Base-by-base conservation (phyloP, 2,888 invertebrate species). In the Leptogaster cylindrica region DNA sequence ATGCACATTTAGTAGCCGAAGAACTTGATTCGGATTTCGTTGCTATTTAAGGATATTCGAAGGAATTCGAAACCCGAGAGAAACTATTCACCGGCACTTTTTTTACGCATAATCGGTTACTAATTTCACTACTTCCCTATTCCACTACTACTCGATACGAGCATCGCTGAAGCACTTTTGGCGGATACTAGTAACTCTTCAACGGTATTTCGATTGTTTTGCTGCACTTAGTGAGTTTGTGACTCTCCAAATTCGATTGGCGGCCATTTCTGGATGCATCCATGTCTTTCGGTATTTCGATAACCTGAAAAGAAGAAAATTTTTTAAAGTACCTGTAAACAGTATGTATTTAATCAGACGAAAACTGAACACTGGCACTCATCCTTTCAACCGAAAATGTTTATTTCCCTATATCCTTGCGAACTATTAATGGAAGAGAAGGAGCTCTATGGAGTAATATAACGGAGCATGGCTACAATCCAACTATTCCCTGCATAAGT, bases 101-200 rank as follows among this genome's bases (percentile, higher is more conserved):
- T 48, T 48, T 44, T 23, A 44, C 10, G 41, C 12, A 41, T 61
- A 25, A 5, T 36, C 12, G 10, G 5, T 10, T 41, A 41, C 14
- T 44, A 41, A 44, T 14, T 25, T 41, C 41, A 23, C 44, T 41
- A 61, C 25, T 51, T 55, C 55, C 14, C 61, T 44, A 61, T 39
- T n/a, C 12, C 46, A 46, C 46, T 46, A 46, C 46, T n/a, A 46
- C 23, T 28, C 33, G 16, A 52, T 31, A 52, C 33, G 33, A 58
- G 44, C 23, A 55, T 61, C 44, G 31, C 61, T 61, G 44, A 61
- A 61, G 61, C 61, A 61, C 61, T 61, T 61, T 18, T 44, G 61
- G 44, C 44, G n/a, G n/a, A 27, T 44, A n/a, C 14, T 51, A 28
- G 28, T 12, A 5, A 28, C 14, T 51, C 12, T 28, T 51, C 28